A percentile compares a stretch with the other conserved stretches of the same genome.
phyloP scores from a whole-genome alignment of 2,888 invertebrate species.

The Panopea generosa region DNA sequence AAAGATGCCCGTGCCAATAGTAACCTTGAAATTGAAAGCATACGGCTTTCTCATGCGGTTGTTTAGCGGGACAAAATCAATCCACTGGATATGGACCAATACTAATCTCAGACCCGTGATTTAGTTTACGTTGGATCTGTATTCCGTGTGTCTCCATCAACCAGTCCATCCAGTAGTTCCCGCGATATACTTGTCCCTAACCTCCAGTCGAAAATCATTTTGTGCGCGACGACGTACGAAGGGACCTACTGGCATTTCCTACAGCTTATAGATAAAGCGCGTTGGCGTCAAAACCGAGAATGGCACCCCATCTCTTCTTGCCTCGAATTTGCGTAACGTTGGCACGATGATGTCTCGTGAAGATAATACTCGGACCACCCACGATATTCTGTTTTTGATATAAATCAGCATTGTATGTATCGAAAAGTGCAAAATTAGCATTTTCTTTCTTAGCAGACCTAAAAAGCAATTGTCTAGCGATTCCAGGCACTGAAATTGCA shows the following conservation, averaged over 20 bases:
- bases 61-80: slow-evolving; percentile 20
- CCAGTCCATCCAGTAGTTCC: slow-evolving; percentile 53
- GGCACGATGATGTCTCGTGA: slow-evolving; percentile 33
- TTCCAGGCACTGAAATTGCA: slow-evolving; percentile 57
- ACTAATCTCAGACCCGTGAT: slow-evolving; percentile 27
- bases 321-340: slow-evolving; percentile 35
- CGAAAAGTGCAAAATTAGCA: slow-evolving; percentile 46
- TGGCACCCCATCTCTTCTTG: slow-evolving; percentile 33
- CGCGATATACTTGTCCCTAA: slow-evolving; percentile 40
- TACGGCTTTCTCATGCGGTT: slow-evolving; percentile 19
- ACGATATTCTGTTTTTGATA: slow-evolving; percentile 53
- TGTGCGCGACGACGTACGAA: slow-evolving; percentile 37
- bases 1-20: slow-evolving; percentile 46
- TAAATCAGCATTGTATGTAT: slow-evolving; percentile 44
- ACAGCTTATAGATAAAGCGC: slow-evolving; percentile 54
- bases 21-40: slow-evolving; percentile 55
- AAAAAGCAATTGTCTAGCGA: slow-evolving; percentile 54
- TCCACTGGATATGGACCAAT: slow-evolving; percentile 46
- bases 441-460: slow-evolving; percentile 16
- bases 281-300: slow-evolving; percentile 59
- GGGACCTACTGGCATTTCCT: slow-evolving; percentile 56
- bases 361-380: slow-evolving; percentile 52
- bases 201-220: slow-evolving; percentile 50
- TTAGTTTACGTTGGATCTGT: slow-evolving; percentile 31
- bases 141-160: slow-evolving; percentile 13